Evolutionary conservation across 2,797 vertebrate genomes (phyloP), one percentile per base, ranked within the genome.

Genomic region (Apodemus agrarius): DNA sequence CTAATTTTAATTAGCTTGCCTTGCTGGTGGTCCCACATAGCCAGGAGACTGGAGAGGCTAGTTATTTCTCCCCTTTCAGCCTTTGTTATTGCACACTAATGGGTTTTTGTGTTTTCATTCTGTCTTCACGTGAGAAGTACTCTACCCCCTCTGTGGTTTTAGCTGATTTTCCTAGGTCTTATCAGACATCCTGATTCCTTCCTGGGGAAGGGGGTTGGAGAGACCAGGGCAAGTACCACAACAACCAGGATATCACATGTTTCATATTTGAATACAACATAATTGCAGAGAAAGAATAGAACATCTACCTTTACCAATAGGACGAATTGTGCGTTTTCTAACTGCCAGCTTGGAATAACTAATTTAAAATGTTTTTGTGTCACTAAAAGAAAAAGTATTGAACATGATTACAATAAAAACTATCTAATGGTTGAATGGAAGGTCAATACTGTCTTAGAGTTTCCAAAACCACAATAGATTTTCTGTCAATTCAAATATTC

Each of bases 31-130:
- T 96, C 95, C 76, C 79, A 81, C 43, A 78, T 67, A 87, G 85
- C 93, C 94, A 80, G 85, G 79, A 89, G 89, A 67, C 93, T 90
- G 69, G 97, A 94, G 75, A 69, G 76, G 78, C 85, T 80, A 59
- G 87, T 95, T 96, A 95, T 95, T 90, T 90, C 93, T 96, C 74
- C 26, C 75, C 91, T 97, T 96, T 97, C 95, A 97, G 97, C 97
- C 94, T 97, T 97, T 98, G 96, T 97, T 95, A 96, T 95, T 97
- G 94, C 97, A 91, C 96, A 95, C 96, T 96, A 98, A 97, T 96
- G 91, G 97, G 95, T 96, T 97, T 97, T 97, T 97, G 93, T 97
- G 84, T 93, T 96, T 98, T 97, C 79, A 96, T 89, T 65, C 95
- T 95, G 93, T 95, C 96, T 95, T 97, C 96, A 88, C 95, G 94